Percentiles rank a stretch among this genome's conserved stretches.
These are phyloP conservation scores for Gonocerus acuteangulatus DNA, from an alignment of 2,888 invertebrate genomes.

Conservation along the genomic window DNA sequence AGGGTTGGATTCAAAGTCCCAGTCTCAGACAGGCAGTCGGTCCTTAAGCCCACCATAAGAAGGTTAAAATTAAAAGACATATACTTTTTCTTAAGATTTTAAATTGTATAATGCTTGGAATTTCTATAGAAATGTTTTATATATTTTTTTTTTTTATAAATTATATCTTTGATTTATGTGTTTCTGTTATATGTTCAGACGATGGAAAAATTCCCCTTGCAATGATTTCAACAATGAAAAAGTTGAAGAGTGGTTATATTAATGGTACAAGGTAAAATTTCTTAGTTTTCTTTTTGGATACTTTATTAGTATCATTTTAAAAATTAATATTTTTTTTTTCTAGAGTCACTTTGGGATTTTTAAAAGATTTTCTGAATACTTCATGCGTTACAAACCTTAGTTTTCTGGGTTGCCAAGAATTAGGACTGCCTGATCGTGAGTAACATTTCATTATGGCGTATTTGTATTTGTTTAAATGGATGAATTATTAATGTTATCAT, in stretches of 20 bases:
- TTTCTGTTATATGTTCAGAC: too few species aligned
- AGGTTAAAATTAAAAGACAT: too few species aligned
- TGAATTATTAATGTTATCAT: constrained; percentile 32
- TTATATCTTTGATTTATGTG: too few species aligned
- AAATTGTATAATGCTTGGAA: too few species aligned
- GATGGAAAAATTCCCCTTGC: constrained; percentile 85
- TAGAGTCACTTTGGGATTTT: constrained; percentile 86
- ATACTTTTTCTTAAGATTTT: too few species aligned
- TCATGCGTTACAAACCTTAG: constrained; percentile 96
- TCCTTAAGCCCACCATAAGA: too few species aligned
- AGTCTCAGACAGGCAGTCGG: too few species aligned
- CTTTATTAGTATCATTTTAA: background rate
- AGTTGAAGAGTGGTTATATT: constrained; percentile 95
- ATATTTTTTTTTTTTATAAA: too few species aligned
- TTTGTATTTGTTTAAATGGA: too few species aligned
- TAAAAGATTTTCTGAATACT: constrained; percentile 91
- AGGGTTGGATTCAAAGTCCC: too few species aligned
- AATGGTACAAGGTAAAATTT: constrained; percentile 76
- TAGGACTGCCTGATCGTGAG: constrained; percentile 76
- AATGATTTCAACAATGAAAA: constrained; percentile 96
- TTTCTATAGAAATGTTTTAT: too few species aligned
- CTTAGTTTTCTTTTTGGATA: background rate
- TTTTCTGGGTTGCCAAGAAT: constrained; percentile 87
- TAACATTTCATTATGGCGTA: constrained; percentile 39
- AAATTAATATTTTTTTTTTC: constrained; percentile 21